Conservation (phyloP, 2,888 invertebrate genomes). For the Drosophila prostipennis region DNA sequence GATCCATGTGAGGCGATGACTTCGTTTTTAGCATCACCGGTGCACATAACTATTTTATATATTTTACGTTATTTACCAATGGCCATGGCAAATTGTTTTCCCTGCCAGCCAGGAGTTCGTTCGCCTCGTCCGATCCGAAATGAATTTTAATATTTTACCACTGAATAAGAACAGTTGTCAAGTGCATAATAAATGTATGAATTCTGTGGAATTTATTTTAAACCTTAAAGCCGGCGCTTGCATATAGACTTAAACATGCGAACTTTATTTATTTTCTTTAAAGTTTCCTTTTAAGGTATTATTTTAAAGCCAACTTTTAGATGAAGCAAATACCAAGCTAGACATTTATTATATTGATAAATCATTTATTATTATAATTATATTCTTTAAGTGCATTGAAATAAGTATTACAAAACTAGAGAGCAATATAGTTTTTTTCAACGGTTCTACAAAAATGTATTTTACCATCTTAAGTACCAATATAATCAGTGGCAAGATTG, state of each 20-base stretch:
- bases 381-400: too few species aligned
- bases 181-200: constrained; percentile 5
- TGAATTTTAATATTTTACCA: constrained; percentile 37
- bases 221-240: neutral
- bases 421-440: too few species aligned
- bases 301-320: neutral
- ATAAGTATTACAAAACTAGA: too few species aligned
- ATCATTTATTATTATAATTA: neutral
- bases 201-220: neutral
- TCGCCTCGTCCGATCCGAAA: constrained; percentile 3
- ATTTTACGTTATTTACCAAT: constrained; percentile 22
- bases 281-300: neutral
- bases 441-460: too few species aligned
- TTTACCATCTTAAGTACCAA: neutral
- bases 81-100: constrained; percentile 18
- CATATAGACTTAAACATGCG: neutral
- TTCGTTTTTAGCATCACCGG: neutral
- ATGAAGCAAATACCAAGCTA: neutral
- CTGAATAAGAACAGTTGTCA: constrained; percentile 14
- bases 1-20: constrained; percentile 8
- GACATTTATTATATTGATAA: neutral
- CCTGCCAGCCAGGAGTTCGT: neutral
- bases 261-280: neutral
- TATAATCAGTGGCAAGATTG: neutral
- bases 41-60: constrained; percentile 16